Evolutionary conservation across 1,140 invertebrate genomes (phyloP).

Genomic region (Danaus melanippus): DNA sequence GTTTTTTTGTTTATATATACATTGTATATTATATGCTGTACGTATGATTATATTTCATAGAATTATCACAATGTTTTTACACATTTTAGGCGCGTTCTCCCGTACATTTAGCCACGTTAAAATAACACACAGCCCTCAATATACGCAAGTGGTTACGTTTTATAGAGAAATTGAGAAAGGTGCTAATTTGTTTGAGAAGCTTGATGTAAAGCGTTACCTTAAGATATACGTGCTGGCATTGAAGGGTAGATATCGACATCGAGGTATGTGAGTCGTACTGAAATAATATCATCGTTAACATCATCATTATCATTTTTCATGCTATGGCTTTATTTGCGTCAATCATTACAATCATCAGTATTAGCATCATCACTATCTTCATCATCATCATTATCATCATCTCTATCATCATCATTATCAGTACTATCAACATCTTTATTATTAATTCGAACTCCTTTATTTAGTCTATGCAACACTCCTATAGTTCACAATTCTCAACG

Average conservation of each 20-base stretch:
- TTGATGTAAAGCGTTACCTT: slow-evolving; percentile 48
- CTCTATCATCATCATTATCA: too few species aligned
- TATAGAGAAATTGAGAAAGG: slow-evolving; percentile 60
- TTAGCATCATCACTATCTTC: background rate
- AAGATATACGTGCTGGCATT: slow-evolving; percentile 61
- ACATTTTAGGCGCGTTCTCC: slow-evolving; percentile 53
- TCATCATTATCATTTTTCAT: background rate
- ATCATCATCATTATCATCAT: background rate
- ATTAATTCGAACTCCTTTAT: too few species aligned
- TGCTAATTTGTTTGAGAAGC: slow-evolving; percentile 42
- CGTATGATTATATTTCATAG: background rate
- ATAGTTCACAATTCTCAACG: background rate
- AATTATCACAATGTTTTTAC: background rate
- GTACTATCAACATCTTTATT: too few species aligned
- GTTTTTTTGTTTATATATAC: too few species aligned
- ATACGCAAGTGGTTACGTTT: slow-evolving; percentile 55
- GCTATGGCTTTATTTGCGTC: too few species aligned
- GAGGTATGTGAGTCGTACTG: slow-evolving; percentile 46
- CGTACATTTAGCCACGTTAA: slow-evolving; percentile 65
- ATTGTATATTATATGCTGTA: too few species aligned
- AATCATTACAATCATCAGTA: too few species aligned
- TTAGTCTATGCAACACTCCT: background rate
- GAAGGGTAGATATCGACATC: slow-evolving; percentile 53
- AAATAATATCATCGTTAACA: background rate
- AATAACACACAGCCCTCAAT: slow-evolving; percentile 50